Base-by-base conservation (phyloP, 2,888 invertebrate species). In the Limnephilus marmoratus region DNA sequence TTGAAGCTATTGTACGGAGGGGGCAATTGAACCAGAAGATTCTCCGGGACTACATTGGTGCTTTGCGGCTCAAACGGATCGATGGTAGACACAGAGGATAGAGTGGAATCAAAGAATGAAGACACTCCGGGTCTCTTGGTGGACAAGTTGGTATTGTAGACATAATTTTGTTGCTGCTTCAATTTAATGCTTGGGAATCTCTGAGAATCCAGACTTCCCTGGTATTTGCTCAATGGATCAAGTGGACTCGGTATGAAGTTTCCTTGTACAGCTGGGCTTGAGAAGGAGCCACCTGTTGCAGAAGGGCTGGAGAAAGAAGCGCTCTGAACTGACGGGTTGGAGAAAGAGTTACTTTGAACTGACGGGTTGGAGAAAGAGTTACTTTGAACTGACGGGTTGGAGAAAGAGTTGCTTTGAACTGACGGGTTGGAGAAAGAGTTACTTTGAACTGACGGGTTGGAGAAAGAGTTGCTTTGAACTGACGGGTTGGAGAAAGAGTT, bases 171-270 rank as follows among this genome's bases (percentile, higher is more conserved):
- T 34, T 49, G 34, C 31, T 83, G 87, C 49, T 93, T 93, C 37
- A 90, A 29, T 85, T 93, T 93, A 11, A 91, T 68, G 34, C n/a
- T 81, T 2, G 90, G 88, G 29, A 92, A 49, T 82, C 92, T 92
- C 37, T 88, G 83, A 29, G 88, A 68, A 37, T 93, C 92, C n/a
- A 81, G 85, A 49, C 80, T 91, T 37, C 82, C 92, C 83, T 91
- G 89, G 34, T 85, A 95, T 94, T 96, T 96, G 13, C 94, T 94
- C 94, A 96, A 96, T 2, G 96, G 96, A 94, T 96, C 96, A 93
- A 96, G 95, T 2, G 96, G 96, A 93, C 96, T 96, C 2, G 96
- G 95, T 93, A 96, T 96, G 93, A 96, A 96, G 81, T 80, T 91
- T 34, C 37, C 83, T 41, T 34, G 34, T 83, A 83, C 94, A 94